phyloP scores from a whole-genome alignment of 2,888 invertebrate genomes.

The Nomada fucata region DNA sequence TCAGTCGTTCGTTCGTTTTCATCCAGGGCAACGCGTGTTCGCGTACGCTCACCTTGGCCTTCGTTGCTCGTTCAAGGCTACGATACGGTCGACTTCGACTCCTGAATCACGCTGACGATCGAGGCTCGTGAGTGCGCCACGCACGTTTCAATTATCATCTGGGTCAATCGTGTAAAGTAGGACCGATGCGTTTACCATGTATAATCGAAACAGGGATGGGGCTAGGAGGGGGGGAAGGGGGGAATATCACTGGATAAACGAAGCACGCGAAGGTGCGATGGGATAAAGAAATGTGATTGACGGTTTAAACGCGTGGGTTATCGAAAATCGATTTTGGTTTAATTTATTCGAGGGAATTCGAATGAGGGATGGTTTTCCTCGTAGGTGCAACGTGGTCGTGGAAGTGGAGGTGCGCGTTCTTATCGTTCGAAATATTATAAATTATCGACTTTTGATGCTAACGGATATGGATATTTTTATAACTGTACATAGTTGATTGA shows the following conservation, averaged over 20 bases:
- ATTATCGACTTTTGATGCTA: no score
- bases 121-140: slow-evolving; percentile 39
- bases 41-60: slow-evolving; percentile 59
- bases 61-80: slow-evolving; percentile 63
- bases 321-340: slow-evolving; percentile 4
- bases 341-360: not conserved
- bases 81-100: slow-evolving; percentile 45
- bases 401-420: no score
- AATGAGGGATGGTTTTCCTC: not conserved
- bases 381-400: no score
- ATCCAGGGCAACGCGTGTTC: slow-evolving; percentile 14
- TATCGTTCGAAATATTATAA: no score
- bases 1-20: slow-evolving; percentile 40
- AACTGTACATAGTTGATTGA: no score
- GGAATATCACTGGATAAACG: slow-evolving; percentile 22
- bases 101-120: slow-evolving; percentile 43
- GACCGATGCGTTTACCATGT: slow-evolving; percentile 38
- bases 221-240: no score
- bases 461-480: no score
- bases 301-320: not conserved
- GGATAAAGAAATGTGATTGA: slow-evolving; percentile 17
- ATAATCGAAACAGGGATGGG: not conserved
- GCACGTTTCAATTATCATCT: slow-evolving; percentile 52
- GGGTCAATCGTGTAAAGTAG: slow-evolving; percentile 47
- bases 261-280: slow-evolving; percentile 15